Evolutionary conservation across 1,140 invertebrate genomes (phyloP), one percentile per base, ranked within the genome.

Genomic region (Venustaconcha ellipsiformis): DNA sequence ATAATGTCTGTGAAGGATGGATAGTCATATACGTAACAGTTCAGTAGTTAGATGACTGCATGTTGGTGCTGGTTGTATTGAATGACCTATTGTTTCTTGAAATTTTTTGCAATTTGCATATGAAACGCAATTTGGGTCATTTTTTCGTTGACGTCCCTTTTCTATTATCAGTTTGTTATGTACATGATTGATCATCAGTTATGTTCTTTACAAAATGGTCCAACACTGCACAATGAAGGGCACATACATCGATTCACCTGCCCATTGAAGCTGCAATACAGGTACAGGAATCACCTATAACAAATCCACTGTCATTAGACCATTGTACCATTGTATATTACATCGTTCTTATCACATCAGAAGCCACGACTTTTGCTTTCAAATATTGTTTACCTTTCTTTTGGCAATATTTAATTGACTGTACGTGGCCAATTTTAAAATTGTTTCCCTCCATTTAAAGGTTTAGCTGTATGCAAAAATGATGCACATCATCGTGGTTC

Each of bases 341-440:
- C 18, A 62, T 20, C 0, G 20, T n/a, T 55, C 67, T 59, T 3
- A 55, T 60, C 14, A 14, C 58, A 48, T 70, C 65, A 11, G 68
- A n/a, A n/a, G 74, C 74, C 67, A 76, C 65, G 14, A 76, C 74
- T 55, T 65, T 70, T 6, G 68, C 60, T 70, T 76, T 76, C 23
- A 72, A 14, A 57, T 68, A 72, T 23, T 78, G 69, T 26, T 1
- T 26, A 26, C 26, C 26, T 26, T 55, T 20, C n/a, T 63, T 69
- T 23, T 20, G 20, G 63, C 37, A 69, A 59, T 78, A 70, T 60
- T 78, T 67, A 59, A 78, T 69, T 14, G 23, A 23, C 18, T 69
- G 55, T 14, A 78, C 70, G 70, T 78, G 76, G 26, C 70, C 66
- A 78, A 70, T 78, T 60, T 69, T 63, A 58, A 78, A 78, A 73